Percentiles rank a stretch among this genome's conserved stretches.
Conservation (phyloP, 2,888 invertebrate species). For the Axea sp. region DNA sequence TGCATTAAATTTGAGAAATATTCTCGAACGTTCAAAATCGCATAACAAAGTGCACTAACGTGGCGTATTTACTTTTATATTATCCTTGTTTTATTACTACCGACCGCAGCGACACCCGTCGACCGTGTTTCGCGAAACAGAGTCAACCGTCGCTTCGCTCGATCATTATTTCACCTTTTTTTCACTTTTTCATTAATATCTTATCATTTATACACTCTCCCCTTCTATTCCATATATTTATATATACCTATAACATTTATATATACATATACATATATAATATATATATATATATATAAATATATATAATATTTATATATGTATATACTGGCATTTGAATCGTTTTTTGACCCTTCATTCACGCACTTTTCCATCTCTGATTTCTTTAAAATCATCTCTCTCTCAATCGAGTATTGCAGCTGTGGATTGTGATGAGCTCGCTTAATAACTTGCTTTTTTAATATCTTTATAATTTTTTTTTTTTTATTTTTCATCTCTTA, state of each 20-base stretch:
- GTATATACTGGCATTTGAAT: conserved; percentile 36
- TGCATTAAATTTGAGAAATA: conserved; percentile 67
- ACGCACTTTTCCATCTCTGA: conserved; percentile 13
- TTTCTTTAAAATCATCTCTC: conserved; percentile 3
- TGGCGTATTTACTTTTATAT: conserved; percentile 46
- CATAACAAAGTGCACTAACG: conserved; percentile 64
- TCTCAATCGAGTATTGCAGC: conserved; percentile 63
- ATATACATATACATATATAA: conserved; percentile 57
- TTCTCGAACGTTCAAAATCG: conserved; percentile 63
- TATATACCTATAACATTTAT: conserved; percentile 49
- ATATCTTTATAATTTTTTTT: conserved; percentile 64
- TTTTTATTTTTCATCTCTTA: conserved; percentile 54
- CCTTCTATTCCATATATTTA: conserved; percentile 47
- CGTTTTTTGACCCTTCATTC: conserved; percentile 43
- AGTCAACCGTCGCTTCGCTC: neutral
- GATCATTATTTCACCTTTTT: neutral
- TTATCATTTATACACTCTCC: conserved; percentile 39
- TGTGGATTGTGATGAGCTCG: conserved; percentile 66
- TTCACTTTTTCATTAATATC: conserved; percentile 7
- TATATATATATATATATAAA: conserved; percentile 56
- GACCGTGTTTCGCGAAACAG: neutral
- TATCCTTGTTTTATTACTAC: conserved; percentile 21
- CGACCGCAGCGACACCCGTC: conserved; percentile 10
- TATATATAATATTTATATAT: conserved; percentile 47
- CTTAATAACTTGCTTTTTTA: conserved; percentile 62